These are phyloP conservation scores for Phoeniculus purpureus DNA, from an alignment of 2,797 vertebrate species.

Conservation along the genomic window DNA sequence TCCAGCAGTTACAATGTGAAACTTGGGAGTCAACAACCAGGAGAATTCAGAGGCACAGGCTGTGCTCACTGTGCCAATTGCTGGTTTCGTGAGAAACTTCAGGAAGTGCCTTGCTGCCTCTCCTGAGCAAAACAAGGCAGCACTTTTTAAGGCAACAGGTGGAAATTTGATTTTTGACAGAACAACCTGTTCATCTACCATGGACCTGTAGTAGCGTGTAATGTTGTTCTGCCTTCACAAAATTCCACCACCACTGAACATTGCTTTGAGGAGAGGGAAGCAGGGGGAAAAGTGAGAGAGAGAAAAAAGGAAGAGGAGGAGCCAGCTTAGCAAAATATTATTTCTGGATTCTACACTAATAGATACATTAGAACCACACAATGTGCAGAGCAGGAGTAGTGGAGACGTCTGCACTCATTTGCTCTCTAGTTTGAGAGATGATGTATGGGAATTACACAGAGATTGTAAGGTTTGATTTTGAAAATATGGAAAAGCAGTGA, in stretches of 20 bases:
- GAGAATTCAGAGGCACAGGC: neutral
- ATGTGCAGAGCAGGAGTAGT: neutral
- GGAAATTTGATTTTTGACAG: neutral
- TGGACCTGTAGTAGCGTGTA: neutral
- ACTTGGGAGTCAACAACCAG: neutral
- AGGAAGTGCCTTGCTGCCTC: neutral
- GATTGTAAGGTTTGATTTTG: neutral
- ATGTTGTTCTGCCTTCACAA: neutral
- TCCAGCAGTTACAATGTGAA: neutral
- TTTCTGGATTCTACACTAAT: neutral
- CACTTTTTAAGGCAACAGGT: constrained; percentile 3
- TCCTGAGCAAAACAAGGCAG: neutral
- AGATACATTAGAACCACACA: neutral
- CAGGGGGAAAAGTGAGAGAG: neutral
- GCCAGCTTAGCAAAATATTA: neutral
- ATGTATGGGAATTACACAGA: neutral
- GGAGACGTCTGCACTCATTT: neutral
- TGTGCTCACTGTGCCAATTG: neutral
- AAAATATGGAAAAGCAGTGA: neutral
- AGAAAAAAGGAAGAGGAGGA: neutral
- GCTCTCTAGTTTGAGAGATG: neutral
- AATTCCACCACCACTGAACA: neutral
- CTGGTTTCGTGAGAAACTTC: neutral
- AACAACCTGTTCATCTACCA: neutral
- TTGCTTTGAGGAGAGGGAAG: neutral